phyloP scores from a whole-genome alignment of 2,113 vertebrate species.

The Solea solea region DNA sequence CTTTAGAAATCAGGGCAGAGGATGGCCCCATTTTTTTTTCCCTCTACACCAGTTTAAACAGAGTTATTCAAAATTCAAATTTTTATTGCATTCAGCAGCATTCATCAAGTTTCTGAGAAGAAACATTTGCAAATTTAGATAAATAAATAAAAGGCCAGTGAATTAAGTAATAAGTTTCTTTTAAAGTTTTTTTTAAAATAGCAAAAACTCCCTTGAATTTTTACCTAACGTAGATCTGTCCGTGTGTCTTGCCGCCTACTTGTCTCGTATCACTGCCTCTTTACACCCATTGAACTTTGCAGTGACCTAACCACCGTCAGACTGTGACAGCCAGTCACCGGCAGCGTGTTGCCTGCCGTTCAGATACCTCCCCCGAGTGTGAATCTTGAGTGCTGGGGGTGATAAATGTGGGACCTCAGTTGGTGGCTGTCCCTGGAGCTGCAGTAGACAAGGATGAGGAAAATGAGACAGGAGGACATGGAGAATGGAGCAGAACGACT shows the following conservation, averaged over 20 bases:
- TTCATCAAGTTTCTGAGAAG: no score
- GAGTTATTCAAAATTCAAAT: no score
- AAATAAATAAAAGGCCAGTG: no score
- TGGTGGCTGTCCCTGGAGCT: conserved; percentile 49
- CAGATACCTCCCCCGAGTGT: conserved; percentile 36
- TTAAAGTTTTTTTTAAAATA: no score
- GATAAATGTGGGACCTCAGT: conserved; percentile 63
- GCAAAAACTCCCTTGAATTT: no score
- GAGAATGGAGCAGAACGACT: conserved; percentile 12
- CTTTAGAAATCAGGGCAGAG: no score
- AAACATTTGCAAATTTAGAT: no score
- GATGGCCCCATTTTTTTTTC: no score
- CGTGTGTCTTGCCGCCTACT: conserved; percentile 8
- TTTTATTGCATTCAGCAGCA: no score
- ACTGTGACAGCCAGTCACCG: conserved; percentile 27
- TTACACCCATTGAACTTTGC: conserved; percentile 26
- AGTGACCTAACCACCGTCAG: conserved; percentile 26
- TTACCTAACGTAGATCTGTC: conserved; percentile 6
- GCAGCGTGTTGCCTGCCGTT: conserved; percentile 30
- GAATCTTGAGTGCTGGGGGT: conserved; percentile 49
- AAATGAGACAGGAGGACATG: conserved; percentile 35
- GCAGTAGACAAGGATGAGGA: conserved; percentile 18
- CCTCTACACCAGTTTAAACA: no score
- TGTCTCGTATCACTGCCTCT: conserved; percentile 15
- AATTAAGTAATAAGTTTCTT: no score